phyloP scores from a whole-genome alignment of 2,888 invertebrate species.

The Calameuta idolon region DNA sequence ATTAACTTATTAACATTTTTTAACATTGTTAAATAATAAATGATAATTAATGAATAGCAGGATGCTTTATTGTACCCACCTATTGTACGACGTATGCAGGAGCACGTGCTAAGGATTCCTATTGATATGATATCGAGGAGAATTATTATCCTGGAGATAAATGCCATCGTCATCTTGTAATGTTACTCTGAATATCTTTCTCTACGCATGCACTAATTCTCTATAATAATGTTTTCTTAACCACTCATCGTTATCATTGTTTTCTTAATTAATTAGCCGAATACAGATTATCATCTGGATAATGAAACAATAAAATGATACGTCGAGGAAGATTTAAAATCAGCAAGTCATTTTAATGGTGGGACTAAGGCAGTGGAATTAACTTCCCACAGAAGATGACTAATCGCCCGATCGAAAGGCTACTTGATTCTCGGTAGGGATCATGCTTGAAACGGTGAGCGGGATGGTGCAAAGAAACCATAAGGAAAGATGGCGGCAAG shows the following conservation, averaged over 20 bases:
- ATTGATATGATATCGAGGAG: not conserved
- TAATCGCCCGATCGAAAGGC: not conserved
- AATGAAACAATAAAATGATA: not conserved
- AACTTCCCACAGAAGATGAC: not conserved
- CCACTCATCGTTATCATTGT: not conserved
- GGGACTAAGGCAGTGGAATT: constrained; percentile 16
- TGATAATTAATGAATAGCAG: constrained; percentile 67
- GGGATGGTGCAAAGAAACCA: constrained; percentile 20
- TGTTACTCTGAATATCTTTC: not conserved
- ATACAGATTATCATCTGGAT: not conserved
- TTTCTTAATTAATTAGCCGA: not conserved
- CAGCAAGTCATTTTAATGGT: constrained; percentile 23
- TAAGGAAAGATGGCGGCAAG: constrained; percentile 5
- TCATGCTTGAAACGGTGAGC: not conserved
- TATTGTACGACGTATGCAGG: constrained; percentile 5
- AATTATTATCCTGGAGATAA: not conserved
- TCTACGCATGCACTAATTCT: not conserved
- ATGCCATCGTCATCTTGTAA: not conserved
- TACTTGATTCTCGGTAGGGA: not conserved
- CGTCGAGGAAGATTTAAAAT: not conserved
- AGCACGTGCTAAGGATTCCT: not conserved
- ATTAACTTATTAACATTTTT: constrained; percentile 64
- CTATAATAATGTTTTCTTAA: not conserved
- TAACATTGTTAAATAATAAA: constrained; percentile 46
- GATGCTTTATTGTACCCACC: constrained; percentile 56